Conservation (phyloP, 2,888 invertebrate species). For the Oscheius onirici region DNA sequence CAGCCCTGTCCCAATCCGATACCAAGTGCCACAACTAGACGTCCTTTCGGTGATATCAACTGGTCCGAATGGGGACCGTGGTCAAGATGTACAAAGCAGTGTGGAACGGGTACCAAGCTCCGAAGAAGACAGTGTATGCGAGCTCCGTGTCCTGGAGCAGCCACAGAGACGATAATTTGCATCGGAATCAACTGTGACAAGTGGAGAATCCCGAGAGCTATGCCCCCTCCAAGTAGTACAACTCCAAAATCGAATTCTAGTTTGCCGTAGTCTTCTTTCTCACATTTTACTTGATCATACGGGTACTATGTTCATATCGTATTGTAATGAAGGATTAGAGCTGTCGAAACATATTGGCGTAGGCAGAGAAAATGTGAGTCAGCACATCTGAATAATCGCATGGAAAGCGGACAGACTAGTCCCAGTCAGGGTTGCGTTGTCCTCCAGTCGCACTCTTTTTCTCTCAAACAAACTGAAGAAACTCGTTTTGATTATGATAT, state of each 20-base stretch:
- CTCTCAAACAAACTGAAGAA: too few species aligned
- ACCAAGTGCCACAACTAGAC: neutral
- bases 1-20: neutral
- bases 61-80: constrained; percentile 28
- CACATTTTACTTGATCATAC: neutral
- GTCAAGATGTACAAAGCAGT: constrained; percentile 14
- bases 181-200: constrained; percentile 7
- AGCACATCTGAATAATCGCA: too few species aligned
- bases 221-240: neutral
- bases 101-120: constrained; percentile 20
- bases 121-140: constrained; percentile 20
- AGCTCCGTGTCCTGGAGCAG: constrained; percentile 13
- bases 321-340: too few species aligned
- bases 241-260: neutral
- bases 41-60: neutral
- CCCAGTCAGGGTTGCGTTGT: too few species aligned
- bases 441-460: too few species aligned
- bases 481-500: too few species aligned
- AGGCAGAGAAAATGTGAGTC: too few species aligned
- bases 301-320: too few species aligned
- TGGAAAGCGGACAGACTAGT: too few species aligned
- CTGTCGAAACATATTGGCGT: too few species aligned
- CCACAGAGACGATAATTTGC: constrained; percentile 13
- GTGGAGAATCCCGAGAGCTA: constrained; percentile 13
- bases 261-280: neutral